A percentile compares a stretch with the other conserved stretches of the same genome.
phyloP scores from a whole-genome alignment of 2,888 invertebrate species.

The Cecidostiba fungosa region DNA sequence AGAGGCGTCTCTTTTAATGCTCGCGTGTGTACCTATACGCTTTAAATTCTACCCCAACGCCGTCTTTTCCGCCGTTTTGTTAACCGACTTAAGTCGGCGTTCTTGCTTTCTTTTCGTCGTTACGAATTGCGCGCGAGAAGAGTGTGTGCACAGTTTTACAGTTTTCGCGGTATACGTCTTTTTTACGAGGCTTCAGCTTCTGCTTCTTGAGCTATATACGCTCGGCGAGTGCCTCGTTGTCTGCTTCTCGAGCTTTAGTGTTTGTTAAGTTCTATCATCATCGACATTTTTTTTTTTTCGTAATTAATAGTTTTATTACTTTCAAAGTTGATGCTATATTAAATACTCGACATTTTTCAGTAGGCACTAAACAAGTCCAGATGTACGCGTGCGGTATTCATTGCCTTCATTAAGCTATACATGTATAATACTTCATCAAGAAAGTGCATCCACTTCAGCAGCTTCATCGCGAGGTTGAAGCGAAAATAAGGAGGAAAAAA shows the following conservation, averaged over 20 bases:
- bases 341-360: too few species aligned
- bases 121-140: neutral
- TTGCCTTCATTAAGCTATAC: too few species aligned
- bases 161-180: neutral
- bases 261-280: neutral
- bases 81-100: neutral
- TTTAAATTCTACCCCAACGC: neutral
- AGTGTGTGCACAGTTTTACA: neutral
- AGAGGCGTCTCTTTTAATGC: conserved; percentile 10
- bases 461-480: too few species aligned
- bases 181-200: neutral
- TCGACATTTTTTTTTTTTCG: neutral
- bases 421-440: too few species aligned
- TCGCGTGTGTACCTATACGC: neutral
- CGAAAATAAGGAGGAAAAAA: neutral
- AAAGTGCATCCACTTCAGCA: too few species aligned
- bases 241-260: neutral
- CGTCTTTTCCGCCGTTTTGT: neutral
- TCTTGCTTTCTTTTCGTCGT: neutral
- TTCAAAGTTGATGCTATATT: too few species aligned
- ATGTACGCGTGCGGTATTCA: too few species aligned
- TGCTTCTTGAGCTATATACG: neutral
- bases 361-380: too few species aligned
- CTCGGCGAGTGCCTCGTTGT: neutral
- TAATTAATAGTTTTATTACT: too few species aligned